Base-by-base conservation (phyloP, 2,113 vertebrate species). In the Columbina picui region DNA sequence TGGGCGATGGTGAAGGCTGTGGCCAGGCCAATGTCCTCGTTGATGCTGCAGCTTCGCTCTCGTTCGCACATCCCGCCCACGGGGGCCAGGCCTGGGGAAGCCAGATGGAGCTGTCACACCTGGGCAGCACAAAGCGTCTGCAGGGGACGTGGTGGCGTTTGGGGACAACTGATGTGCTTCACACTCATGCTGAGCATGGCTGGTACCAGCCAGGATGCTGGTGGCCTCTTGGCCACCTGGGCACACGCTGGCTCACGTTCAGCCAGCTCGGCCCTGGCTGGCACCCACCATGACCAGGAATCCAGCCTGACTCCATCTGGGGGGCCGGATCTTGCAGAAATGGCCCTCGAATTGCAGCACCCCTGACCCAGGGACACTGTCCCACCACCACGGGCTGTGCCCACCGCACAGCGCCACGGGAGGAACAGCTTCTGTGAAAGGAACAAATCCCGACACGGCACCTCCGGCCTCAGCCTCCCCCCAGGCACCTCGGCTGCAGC, bases 1-100 rank as follows among this genome's bases (percentile, higher is more conserved):
- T 99, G 99, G 90, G 99, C 99, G 14, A 99, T 99, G 91, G 99
- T 99, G 98, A 99, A 99, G 3, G 99, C 99, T 0, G 99, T 99
- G 84, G 99, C 99, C 92, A 99, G 97, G 45, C 99, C 99, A 7
- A 99, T 99, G 97, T 99, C 99, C 94, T 99, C 99, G 1, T 99
- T 99, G 97, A 99, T 99, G 97, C 99, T 99, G 97, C 99, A 99
- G 96, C 99, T 99, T 50, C 99, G 96, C 94, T 99, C 99, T 3
- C 99, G 98, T 76, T 99, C 99, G 16, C 99, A 99, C 99, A 99
- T 99, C 71, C 99, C 99, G 0, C 99, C 99, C 10, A 99, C 99
- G 0, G 99, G 99, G 57, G 99, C 99, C 97, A 99, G 97, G 91
- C 99, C 99, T 99, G 84, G 90, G 78, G 59, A 55, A 85, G 63